Evolutionary conservation across 1,140 invertebrate genomes (phyloP), one percentile per base, ranked within the genome.

Genomic region (Monomorium pharaonis): DNA sequence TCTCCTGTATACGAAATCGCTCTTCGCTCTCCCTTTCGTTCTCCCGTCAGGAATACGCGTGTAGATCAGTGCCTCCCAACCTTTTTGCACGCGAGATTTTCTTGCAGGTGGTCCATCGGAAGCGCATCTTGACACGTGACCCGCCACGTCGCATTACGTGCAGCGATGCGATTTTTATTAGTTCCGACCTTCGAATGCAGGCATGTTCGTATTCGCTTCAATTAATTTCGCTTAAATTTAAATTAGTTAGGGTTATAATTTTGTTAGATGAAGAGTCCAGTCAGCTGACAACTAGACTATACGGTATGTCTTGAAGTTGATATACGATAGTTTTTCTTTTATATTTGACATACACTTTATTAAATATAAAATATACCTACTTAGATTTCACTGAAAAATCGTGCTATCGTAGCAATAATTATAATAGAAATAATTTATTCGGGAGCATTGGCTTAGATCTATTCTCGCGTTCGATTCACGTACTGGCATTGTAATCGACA

Each of bases 401-500:
- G 7, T 2, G 1, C 16, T 3, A 24, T 30, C 37, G 18, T 6
- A n/a, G 24, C 9, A 16, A n/a, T n/a, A n/a, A n/a, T n/a, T n/a
- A n/a, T n/a, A n/a, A n/a, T n/a, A 18, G 0, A 30, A 69, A 80
- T 30, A 37, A 80, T 54, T 77, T 4, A 10, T 86, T 87, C 54
- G 37, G 27, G 47, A 54, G 47, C 56, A 49, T 21, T 24, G 65
- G 5, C 5, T 12, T 62, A 27, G 42, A 69, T 76, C 58, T 44
- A 51, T 44, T 51, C 24, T 54, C 4, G 16, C 12, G 63, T 42
- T 84, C 83, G 85, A 89, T 75, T 90, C 85, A 75, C 84, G 84
- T 89, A 84, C 58, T 60, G 21, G 78, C 51, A 85, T 89, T 67
- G 44, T 87, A 91, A 91, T 91, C 85, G 74, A 27, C 86, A 51